Evolutionary conservation across 2,113 vertebrate genomes (phyloP).

Genomic region (Marmota flaviventris): DNA sequence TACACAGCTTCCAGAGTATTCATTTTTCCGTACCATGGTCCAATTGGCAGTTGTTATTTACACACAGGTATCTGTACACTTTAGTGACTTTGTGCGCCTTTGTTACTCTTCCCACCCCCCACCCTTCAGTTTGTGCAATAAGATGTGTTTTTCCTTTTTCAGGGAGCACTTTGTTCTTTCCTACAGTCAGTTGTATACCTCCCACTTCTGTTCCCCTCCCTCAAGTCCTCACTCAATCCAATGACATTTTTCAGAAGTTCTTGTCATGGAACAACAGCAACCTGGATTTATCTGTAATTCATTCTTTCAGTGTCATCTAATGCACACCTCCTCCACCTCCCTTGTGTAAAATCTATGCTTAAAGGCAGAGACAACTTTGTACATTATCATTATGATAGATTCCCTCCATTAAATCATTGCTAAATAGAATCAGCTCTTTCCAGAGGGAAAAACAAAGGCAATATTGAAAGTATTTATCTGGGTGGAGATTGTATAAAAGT

Average conservation of each 20-base stretch:
- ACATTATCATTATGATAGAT: not conserved
- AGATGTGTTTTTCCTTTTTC: rapidly evolving
- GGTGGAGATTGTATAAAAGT: not conserved
- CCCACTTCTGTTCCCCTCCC: not conserved
- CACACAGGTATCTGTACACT: rapidly evolving
- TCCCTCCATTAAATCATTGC: not conserved
- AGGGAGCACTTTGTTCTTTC: not conserved
- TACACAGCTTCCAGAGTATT: not conserved
- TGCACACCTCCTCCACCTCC: not conserved
- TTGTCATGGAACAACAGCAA: not conserved
- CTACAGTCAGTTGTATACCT: not conserved
- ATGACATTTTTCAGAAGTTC: not conserved
- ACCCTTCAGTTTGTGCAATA: no score
- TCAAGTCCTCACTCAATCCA: not conserved
- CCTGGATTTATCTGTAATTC: not conserved
- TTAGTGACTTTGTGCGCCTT: rapidly evolving
- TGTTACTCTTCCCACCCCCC: no score
- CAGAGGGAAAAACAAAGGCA: not conserved
- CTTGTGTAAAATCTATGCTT: rapidly evolving
- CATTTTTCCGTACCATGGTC: no score
- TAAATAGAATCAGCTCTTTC: not conserved
- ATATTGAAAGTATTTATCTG: not conserved
- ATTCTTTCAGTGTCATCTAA: not conserved
- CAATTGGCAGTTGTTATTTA: not conserved
- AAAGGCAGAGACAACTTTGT: not conserved